These are phyloP conservation scores for Speoplatyrhinus poulsoni DNA, from an alignment of 2,113 vertebrate genomes.

Conservation along the genomic window DNA sequence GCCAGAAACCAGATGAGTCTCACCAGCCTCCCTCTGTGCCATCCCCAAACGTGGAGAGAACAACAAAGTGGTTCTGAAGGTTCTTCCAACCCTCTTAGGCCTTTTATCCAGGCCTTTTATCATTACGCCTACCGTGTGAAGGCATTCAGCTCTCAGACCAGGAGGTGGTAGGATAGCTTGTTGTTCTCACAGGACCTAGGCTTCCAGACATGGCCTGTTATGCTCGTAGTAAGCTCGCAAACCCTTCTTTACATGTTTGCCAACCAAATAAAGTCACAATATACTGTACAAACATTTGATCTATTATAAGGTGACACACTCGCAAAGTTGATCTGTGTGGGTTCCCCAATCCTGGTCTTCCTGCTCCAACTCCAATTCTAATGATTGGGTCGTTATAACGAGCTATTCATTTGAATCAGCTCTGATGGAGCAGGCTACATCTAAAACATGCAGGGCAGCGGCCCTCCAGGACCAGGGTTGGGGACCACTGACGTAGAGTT, in stretches of 20 bases:
- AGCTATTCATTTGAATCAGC: background rate
- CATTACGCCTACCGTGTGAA: slow-evolving; percentile 45
- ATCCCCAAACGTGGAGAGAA: slow-evolving; percentile 34
- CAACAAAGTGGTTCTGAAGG: slow-evolving; percentile 45
- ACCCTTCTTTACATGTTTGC: no score
- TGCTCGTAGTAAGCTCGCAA: no score
- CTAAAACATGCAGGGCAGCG: no score
- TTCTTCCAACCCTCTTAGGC: slow-evolving; percentile 31
- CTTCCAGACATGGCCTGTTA: slow-evolving; percentile 31
- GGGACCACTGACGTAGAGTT: background rate
- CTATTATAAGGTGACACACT: no score
- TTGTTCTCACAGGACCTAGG: slow-evolving; percentile 32
- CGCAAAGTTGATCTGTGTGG: no score
- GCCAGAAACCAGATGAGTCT: slow-evolving; percentile 25
- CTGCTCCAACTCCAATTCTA: no score
- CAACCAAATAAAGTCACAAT: no score
- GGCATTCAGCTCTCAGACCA: slow-evolving; percentile 30
- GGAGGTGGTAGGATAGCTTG: slow-evolving; percentile 14
- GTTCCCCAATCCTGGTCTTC: background rate
- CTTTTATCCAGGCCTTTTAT: slow-evolving; percentile 35
- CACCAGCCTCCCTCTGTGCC: slow-evolving; percentile 15
- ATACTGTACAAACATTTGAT: no score
- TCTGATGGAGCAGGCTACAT: background rate
- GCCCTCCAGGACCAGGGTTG: no score
- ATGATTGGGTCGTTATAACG: background rate